Evolutionary conservation across 1,140 invertebrate genomes (phyloP).

Genomic region (Tigriopus japonicus): DNA sequence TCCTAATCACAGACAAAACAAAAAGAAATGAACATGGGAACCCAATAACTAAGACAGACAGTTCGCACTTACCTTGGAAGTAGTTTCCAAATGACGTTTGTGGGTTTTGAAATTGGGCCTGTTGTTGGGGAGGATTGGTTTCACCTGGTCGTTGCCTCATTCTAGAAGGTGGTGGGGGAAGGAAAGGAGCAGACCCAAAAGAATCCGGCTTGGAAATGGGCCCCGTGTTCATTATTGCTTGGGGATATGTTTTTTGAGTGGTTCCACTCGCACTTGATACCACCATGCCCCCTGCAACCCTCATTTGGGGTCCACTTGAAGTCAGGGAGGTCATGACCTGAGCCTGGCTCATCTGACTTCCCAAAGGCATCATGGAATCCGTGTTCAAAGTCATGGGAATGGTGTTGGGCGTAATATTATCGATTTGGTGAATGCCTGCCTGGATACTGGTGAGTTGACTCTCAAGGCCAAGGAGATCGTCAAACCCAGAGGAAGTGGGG

Average conservation of each 20-base stretch:
- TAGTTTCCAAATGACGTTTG: no score
- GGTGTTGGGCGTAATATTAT: constrained; percentile 29
- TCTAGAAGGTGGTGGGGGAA: constrained; percentile 15
- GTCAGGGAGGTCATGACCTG: no score
- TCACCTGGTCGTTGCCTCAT: no score
- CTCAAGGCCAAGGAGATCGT: constrained; percentile 78
- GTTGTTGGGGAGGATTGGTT: no score
- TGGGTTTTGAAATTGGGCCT: no score
- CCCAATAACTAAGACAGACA: no score
- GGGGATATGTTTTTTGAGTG: constrained; percentile 14
- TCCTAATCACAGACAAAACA: background rate
- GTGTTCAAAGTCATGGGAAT: constrained; percentile 10
- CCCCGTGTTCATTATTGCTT: constrained; percentile 17
- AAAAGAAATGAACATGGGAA: background rate
- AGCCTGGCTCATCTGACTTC: background rate
- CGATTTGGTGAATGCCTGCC: constrained; percentile 66
- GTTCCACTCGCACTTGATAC: no score
- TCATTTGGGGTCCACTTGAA: no score
- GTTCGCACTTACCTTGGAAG: no score
- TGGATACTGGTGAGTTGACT: constrained; percentile 74
- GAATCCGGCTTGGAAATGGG: constrained; percentile 15
- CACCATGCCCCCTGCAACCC: no score
- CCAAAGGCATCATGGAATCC: constrained; percentile 25
- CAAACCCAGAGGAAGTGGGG: constrained; percentile 25
- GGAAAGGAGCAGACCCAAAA: constrained; percentile 17